phyloP scores from a whole-genome alignment of 2,797 vertebrate genomes.

The Cossypha polioptera region DNA sequence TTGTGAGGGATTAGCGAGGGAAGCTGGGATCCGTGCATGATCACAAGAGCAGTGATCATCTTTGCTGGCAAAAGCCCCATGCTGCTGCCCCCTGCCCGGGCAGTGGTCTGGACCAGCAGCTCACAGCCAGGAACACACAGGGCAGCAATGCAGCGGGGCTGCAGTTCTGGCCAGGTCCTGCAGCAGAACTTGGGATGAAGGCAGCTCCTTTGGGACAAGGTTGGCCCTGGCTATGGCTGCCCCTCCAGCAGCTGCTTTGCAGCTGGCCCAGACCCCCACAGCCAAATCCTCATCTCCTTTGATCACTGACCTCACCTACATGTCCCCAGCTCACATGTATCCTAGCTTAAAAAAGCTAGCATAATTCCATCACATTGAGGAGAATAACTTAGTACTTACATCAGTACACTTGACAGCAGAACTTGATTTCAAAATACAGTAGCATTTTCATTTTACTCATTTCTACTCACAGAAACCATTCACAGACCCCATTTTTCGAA shows the following conservation, averaged over 20 bases:
- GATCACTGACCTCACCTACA: not conserved
- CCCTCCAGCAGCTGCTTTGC: rapidly evolving
- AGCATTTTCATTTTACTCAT: not conserved
- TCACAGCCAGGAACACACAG: not conserved
- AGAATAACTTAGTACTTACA: not conserved
- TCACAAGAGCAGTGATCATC: not conserved
- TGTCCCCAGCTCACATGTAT: not conserved
- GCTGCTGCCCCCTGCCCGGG: rapidly evolving
- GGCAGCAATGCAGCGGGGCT: not conserved
- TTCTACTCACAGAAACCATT: not conserved
- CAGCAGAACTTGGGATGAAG: not conserved
- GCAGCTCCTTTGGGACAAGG: not conserved
- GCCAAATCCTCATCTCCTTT: not conserved
- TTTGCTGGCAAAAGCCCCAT: not conserved
- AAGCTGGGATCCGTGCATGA: rapidly evolving
- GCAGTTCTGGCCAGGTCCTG: not conserved
- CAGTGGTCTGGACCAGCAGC: not conserved
- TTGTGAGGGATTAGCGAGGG: not conserved
- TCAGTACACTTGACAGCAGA: not conserved
- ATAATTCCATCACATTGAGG: not conserved
- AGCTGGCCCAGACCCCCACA: not conserved
- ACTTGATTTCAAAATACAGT: not conserved
- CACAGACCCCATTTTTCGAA: not conserved
- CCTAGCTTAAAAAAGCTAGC: not conserved
- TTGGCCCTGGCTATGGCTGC: not conserved